Conservation (phyloP, 2,113 vertebrate genomes). For the Deroptyus accipitrinus region DNA sequence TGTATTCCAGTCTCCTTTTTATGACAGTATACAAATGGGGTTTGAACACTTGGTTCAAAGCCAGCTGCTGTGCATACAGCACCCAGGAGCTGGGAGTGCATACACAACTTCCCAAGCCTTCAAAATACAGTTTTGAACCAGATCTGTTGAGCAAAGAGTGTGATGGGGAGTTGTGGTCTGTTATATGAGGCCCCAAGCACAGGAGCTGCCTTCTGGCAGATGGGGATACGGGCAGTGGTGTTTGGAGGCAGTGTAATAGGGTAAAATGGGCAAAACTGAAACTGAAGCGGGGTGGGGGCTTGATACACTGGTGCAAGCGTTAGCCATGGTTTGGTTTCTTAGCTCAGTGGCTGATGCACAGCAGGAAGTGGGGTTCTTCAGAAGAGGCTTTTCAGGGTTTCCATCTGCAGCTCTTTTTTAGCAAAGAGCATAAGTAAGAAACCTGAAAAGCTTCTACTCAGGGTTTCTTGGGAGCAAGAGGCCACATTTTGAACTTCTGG, state of each 20-base stretch:
- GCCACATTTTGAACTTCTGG: not conserved
- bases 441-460: not conserved
- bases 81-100: not conserved
- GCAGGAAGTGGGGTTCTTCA: not conserved
- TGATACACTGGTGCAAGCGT: rapidly evolving
- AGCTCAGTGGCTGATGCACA: not conserved
- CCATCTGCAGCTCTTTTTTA: not conserved
- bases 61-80: not conserved
- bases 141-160: not conserved
- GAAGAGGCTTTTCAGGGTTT: not conserved
- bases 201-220: not conserved
- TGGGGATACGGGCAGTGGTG: not conserved
- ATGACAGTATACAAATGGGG: rapidly evolving
- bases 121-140: not conserved
- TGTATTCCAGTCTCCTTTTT: not conserved
- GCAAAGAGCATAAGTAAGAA: not conserved
- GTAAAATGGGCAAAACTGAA: no score
- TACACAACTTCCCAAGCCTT: not conserved
- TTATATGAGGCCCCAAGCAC: no score
- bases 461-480: not conserved
- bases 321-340: not conserved
- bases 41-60: not conserved
- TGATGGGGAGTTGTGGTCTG: not conserved
- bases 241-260: not conserved
- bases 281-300: not conserved